Percentiles rank a stretch among this genome's conserved stretches.
Evolutionary conservation across 1,140 invertebrate genomes (phyloP).

Genomic region (Brachionus rotundiformis): DNA sequence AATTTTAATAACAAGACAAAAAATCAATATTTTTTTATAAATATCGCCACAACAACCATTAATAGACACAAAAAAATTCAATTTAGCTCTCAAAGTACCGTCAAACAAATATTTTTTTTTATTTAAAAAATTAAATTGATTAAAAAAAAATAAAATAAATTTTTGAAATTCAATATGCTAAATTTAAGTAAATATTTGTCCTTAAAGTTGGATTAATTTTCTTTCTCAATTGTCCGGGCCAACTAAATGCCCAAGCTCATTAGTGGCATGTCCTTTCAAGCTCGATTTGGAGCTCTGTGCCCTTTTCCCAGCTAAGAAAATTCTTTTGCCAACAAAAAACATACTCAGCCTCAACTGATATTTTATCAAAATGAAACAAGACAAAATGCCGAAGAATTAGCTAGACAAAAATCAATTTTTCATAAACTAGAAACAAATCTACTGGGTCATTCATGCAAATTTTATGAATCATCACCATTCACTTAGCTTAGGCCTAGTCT

Average conservation of each 20-base stretch:
- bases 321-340: too few relatives aligned
- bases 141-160: too few relatives aligned
- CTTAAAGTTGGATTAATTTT: neutral
- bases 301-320: neutral
- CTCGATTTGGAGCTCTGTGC: neutral
- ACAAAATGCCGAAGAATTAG: neutral
- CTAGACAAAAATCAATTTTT: neutral
- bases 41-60: neutral
- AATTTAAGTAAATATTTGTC: neutral
- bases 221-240: neutral
- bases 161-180: neutral
- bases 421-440: neutral
- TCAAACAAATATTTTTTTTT: neutral
- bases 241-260: neutral
- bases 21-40: constrained; percentile 16
- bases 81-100: neutral
- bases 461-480: neutral
- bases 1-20: neutral
- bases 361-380: neutral
- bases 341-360: too few relatives aligned
- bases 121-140: neutral
- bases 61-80: neutral
- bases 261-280: neutral
- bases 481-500: neutral
- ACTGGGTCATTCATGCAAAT: constrained; percentile 8